Evolutionary conservation across 2,888 invertebrate genomes (phyloP).

Genomic region (Megaustenia siamemsis): DNA sequence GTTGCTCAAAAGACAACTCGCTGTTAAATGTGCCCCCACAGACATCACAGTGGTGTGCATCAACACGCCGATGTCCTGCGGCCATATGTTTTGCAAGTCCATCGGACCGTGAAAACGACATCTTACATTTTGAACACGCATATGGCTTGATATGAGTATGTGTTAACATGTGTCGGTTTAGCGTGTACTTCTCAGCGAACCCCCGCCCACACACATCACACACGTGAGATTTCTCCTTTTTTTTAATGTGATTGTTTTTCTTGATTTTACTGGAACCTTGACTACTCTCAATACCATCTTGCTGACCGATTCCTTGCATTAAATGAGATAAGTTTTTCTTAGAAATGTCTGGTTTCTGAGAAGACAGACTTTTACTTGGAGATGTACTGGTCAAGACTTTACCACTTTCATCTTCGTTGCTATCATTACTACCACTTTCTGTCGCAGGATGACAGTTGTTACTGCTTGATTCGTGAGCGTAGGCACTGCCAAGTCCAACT

Average conservation of each 20-base stretch:
- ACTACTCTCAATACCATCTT: neutral
- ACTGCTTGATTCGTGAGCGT: neutral
- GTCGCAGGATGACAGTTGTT: neutral
- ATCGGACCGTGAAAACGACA: conserved; percentile 50
- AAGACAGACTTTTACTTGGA: neutral
- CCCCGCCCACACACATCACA: conserved; percentile 57
- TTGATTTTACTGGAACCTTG: conserved; percentile 4
- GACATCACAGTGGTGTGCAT: conserved; percentile 54
- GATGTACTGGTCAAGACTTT: neutral
- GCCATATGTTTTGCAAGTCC: conserved; percentile 55
- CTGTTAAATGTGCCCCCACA: conserved; percentile 54
- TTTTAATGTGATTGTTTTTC: conserved; percentile 47
- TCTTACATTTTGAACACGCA: conserved; percentile 56
- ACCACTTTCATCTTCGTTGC: neutral
- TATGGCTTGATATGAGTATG: conserved; percentile 58
- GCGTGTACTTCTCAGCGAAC: conserved; percentile 57
- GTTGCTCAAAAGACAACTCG: conserved; percentile 53
- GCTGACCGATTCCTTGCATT: neutral
- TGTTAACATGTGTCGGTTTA: conserved; percentile 58
- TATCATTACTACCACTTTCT: neutral
- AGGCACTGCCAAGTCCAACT: neutral
- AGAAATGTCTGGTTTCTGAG: conserved; percentile 1
- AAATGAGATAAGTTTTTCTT: conserved; percentile 26
- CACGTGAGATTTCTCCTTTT: conserved; percentile 54
- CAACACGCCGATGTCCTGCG: conserved; percentile 49